These are phyloP conservation scores for Alcedo atthis DNA, from an alignment of 2,797 vertebrate genomes.

Conservation along the genomic window DNA sequence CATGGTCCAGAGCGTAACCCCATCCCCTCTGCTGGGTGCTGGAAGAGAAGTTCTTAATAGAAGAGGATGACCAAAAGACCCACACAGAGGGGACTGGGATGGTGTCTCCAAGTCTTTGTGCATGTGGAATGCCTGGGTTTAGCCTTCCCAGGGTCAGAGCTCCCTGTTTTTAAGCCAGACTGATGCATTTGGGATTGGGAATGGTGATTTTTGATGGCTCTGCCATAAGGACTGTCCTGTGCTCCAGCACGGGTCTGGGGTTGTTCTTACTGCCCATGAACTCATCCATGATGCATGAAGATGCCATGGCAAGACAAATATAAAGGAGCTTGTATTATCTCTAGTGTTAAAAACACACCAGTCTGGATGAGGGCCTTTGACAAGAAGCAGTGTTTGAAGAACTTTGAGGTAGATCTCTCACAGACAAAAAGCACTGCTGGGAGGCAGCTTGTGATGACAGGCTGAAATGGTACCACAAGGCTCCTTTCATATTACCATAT, in stretches of 20 bases:
- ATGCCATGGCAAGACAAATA: rapidly evolving
- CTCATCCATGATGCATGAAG: background rate
- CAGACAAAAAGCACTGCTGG: background rate
- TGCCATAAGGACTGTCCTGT: background rate
- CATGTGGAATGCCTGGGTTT: rapidly evolving
- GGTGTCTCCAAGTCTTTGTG: rapidly evolving
- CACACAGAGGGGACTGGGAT: rapidly evolving
- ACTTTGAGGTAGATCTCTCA: background rate
- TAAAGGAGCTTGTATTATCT: background rate
- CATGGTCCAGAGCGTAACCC: rapidly evolving
- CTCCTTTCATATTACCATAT: background rate
- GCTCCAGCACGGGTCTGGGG: rapidly evolving
- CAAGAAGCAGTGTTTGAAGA: conserved; percentile 6
- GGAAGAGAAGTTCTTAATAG: rapidly evolving
- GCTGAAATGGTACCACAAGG: background rate
- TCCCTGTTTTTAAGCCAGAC: background rate
- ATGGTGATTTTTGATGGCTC: background rate
- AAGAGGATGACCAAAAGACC: background rate
- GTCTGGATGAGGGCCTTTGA: background rate
- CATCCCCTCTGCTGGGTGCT: background rate
- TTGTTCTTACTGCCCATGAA: background rate
- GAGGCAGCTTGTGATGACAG: background rate
- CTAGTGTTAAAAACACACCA: background rate
- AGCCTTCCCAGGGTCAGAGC: too few relatives aligned
- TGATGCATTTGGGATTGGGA: background rate